A percentile compares a stretch with the other conserved stretches of the same genome.
phyloP scores from a whole-genome alignment of 2,888 invertebrate species.

The Leucoma salicis region DNA sequence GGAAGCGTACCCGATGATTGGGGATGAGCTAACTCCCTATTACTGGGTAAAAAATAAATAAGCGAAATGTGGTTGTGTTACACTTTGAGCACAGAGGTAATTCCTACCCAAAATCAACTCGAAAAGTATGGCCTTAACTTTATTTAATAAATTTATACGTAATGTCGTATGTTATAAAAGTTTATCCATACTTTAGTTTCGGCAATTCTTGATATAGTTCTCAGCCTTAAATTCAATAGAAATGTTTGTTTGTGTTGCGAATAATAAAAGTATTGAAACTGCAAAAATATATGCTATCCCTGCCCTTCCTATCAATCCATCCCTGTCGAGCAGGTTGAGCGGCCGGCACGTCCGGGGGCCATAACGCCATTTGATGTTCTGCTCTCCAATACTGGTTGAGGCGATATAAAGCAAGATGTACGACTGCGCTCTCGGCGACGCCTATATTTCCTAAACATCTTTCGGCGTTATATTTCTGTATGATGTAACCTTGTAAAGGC shows the following conservation, averaged over 20 bases:
- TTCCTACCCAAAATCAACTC: too few relatives aligned
- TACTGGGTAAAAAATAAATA: too few relatives aligned
- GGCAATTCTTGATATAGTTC: constrained; percentile 45
- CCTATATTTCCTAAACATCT: constrained; percentile 82
- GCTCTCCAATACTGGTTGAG: constrained; percentile 80
- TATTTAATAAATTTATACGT: too few relatives aligned
- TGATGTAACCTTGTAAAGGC: constrained; percentile 67
- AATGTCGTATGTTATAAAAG: too few relatives aligned
- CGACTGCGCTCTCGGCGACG: constrained; percentile 80
- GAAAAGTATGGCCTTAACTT: too few relatives aligned
- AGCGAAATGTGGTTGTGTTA: too few relatives aligned
- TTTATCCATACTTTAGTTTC: constrained; percentile 41
- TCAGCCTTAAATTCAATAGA: constrained; percentile 50
- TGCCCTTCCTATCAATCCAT: constrained; percentile 51
- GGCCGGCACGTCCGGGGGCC: constrained; percentile 77
- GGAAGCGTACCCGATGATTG: too few relatives aligned
- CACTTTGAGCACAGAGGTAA: too few relatives aligned
- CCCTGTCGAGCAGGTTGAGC: constrained; percentile 57
- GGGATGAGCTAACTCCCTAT: too few relatives aligned
- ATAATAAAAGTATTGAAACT: constrained; percentile 73
- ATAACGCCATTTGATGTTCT: constrained; percentile 82
- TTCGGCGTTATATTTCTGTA: constrained; percentile 69
- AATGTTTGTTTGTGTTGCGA: constrained; percentile 67
- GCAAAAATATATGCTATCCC: constrained; percentile 62
- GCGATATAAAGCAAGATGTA: constrained; percentile 77